Conservation (phyloP, 1,140 invertebrate genomes). For the Pantala flavescens region DNA sequence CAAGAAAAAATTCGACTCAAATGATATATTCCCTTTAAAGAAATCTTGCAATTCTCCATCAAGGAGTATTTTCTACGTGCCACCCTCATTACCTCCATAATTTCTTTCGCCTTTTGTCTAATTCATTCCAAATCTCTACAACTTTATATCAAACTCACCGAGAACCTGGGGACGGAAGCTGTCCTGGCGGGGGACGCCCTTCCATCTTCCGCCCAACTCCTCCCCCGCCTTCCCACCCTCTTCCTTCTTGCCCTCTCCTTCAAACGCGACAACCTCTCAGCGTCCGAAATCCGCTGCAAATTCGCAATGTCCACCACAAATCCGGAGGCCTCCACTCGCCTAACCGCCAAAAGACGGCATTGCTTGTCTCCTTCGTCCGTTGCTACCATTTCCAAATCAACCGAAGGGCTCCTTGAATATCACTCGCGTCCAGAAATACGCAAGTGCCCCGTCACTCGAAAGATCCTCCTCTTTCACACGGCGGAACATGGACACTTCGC, state of each 20-base stretch:
- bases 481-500: too few relatives aligned
- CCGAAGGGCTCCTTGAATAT: too few relatives aligned
- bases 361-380: neutral
- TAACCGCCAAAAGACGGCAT: slow-evolving; percentile 8
- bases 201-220: neutral
- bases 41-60: too few relatives aligned
- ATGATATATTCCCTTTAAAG: too few relatives aligned
- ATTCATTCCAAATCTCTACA: too few relatives aligned
- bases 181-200: neutral
- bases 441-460: too few relatives aligned
- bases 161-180: neutral
- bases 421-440: too few relatives aligned
- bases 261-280: neutral
- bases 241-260: neutral
- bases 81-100: too few relatives aligned
- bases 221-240: neutral
- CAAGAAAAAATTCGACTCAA: too few relatives aligned
- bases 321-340: neutral
- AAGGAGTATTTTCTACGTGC: too few relatives aligned
- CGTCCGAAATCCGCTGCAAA: neutral
- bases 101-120: too few relatives aligned
- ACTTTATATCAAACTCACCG: neutral
- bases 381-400: neutral
- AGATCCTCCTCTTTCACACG: too few relatives aligned
- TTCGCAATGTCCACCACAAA: neutral